Evolutionary conservation across 2,113 vertebrate species (phyloP), one percentile per base, ranked within the genome.

Genomic region (Vidua macroura): DNA sequence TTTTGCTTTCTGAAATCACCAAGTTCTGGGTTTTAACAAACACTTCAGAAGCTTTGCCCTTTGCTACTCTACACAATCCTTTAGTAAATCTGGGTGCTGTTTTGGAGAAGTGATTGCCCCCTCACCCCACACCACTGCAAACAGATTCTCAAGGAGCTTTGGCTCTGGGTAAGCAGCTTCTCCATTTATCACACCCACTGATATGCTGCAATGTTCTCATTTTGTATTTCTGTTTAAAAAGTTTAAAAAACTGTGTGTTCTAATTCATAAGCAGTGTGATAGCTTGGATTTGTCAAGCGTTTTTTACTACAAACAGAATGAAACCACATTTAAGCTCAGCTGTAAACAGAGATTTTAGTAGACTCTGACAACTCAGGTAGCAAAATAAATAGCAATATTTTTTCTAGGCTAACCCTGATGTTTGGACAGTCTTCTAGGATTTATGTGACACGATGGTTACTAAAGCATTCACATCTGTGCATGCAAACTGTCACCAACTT

Each of bases 351-450:
- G 31, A 63, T 89, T 95, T 88, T 39, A 76, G 22, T 1, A 91
- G 49, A 56, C 15, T 25, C 12, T 62, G 82, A 89, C 56, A 88
- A 89, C 23, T 49, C 53, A 82, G 46, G 66, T 51, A 92, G 49
- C 31, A 92, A 93, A 95, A 94, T 66, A 92, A 95, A 91, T 73
- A 93, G 24, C 27, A 62, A 3, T 63, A 37, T 76, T 80, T 88
- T 88, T 83, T 28, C 58, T 58, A 87, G 51, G 46, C 46, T 86
- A 60, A 79, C 15, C 8, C n/a, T 49, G 70, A 51, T 95, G 66
- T 91, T 96, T 97, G 77, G 49, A 85, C 86, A 95, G 84, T 66
- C 91, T 74, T 51, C 82, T 69, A 51, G 70, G 79, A 74, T 93
- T 93, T 83, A 66, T 33, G 33, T 15, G 30, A 74, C 72, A 67